Conservation (phyloP, 2,888 invertebrate species). For the Julus scanicus region DNA sequence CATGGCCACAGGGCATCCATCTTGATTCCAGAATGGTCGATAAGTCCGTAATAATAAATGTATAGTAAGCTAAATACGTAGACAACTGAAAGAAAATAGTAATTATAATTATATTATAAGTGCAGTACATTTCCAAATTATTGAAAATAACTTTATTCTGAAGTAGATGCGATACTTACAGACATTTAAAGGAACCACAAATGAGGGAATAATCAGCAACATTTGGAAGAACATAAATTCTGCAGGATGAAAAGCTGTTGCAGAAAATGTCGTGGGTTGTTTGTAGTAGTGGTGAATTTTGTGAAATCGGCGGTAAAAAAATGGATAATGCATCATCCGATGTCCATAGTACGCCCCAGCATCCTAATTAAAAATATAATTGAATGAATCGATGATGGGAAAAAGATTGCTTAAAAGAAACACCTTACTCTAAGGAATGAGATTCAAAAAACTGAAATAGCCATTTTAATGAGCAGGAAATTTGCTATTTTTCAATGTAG, state of each 20-base stretch:
- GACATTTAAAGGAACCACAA: conserved; percentile 76
- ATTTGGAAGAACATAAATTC: conserved; percentile 76
- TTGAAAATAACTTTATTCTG: background rate
- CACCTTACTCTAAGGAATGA: too few relatives aligned
- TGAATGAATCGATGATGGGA: too few relatives aligned
- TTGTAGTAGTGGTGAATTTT: conserved; percentile 81
- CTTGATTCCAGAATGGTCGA: conserved; percentile 80
- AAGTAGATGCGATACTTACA: conserved; percentile 68
- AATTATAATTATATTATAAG: background rate
- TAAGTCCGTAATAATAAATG: conserved; percentile 78
- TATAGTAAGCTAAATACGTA: conserved; percentile 68
- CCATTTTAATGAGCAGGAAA: too few relatives aligned
- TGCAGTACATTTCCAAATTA: background rate
- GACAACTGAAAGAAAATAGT: conserved; percentile 66
- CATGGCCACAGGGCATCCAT: conserved; percentile 77
- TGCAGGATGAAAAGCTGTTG: conserved; percentile 77
- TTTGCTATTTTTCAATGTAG: too few relatives aligned
- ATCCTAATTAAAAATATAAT: conserved; percentile 51
- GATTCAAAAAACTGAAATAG: too few relatives aligned
- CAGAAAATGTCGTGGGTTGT: conserved; percentile 80
- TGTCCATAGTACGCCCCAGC: conserved; percentile 67
- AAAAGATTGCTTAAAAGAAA: too few relatives aligned
- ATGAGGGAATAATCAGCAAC: conserved; percentile 73
- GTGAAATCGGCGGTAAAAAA: conserved; percentile 77
- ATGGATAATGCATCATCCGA: conserved; percentile 76